A percentile compares a stretch with the other conserved stretches of the same genome.
Conservation (phyloP, 2,888 invertebrate genomes). For the Polymixis lichenea region DNA sequence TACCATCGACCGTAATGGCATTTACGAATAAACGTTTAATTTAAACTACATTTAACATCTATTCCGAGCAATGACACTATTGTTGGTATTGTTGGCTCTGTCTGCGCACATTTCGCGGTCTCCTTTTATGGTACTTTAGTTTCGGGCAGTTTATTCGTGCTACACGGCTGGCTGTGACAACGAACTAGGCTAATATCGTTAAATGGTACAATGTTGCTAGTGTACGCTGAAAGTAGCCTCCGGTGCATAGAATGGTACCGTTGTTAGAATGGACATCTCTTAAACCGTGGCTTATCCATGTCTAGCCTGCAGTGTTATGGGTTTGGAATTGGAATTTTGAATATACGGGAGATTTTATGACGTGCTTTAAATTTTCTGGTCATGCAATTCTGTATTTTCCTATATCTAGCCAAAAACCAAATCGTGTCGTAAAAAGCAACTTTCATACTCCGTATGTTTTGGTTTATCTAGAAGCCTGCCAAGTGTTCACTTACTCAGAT, state of each 20-base stretch:
- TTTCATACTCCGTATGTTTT: conserved; percentile 16
- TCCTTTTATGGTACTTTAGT: conserved; percentile 79
- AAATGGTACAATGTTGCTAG: conserved; percentile 81
- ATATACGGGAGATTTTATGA: conserved; percentile 23
- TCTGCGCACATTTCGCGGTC: conserved; percentile 75
- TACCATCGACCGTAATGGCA: conserved; percentile 22
- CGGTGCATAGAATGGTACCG: conserved; percentile 57
- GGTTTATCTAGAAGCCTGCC: conserved; percentile 8
- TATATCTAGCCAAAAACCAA: conserved; percentile 15
- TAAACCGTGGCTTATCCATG: conserved; percentile 29
- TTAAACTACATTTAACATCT: conserved; percentile 67
- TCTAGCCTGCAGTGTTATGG: conserved; percentile 19
- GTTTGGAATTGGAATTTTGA: not conserved
- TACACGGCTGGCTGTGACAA: conserved; percentile 74
- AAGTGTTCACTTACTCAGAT: not conserved
- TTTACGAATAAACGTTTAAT: conserved; percentile 65
- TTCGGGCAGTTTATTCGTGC: conserved; percentile 75
- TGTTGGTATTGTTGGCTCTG: conserved; percentile 61
- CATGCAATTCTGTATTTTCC: conserved; percentile 17
- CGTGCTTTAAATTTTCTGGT: conserved; percentile 23
- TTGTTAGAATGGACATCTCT: conserved; percentile 60
- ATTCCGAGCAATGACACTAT: conserved; percentile 68
- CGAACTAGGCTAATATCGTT: conserved; percentile 79
- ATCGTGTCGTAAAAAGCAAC: conserved; percentile 4
- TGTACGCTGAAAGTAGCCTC: conserved; percentile 67